Base-by-base conservation (phyloP, 2,888 invertebrate species). In the Nomada ruficornis region DNA sequence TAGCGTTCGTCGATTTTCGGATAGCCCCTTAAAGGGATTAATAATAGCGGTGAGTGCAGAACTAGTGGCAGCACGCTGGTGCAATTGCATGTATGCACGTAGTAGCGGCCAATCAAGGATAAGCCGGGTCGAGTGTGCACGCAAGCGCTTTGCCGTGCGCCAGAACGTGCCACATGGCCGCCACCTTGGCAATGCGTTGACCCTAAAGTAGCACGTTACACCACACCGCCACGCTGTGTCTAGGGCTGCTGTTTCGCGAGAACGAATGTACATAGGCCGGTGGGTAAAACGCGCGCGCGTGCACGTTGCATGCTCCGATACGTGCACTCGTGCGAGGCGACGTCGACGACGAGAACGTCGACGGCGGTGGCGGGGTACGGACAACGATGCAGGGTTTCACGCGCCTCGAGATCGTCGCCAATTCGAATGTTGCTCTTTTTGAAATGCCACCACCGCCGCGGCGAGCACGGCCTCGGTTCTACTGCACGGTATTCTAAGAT, bases 171-270 rank as follows among this genome's bases (percentile, higher is more conserved):
- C 92, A 92, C 92, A 92, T 92, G 92, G 92, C 92, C 92, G 91
- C 92, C 92, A 92, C 92, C 92, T 92, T 92, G 92, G 92, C 92
- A 92, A 92, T 92, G 92, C 92, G 92, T 92, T 92, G 92, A 92
- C 92, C 92, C 92, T 92, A 92, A 92, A 92, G 90, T 86, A 85
- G 83, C 86, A 85, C 88, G 86, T 83, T 79, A 73, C 81, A 70
- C 59, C 29, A 59, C 84, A 77, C 79, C 72, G 77, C 84, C 73
- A 77, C 59, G 62, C 80, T 36, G 57, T 70, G 70, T 70, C 77
- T 70, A 72, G 47, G 63, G 62, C 63, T 47, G 64, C 69, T 44
- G 77, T 44, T 71, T 26, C 69, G 18, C 20, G 52, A 50, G 55
- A 72, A 23, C 71, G 55, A 26, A 47, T 76, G 36, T 36, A 36